These are phyloP conservation scores for Drosophila paramelanica DNA, from an alignment of 2,888 invertebrate genomes.

Conservation along the genomic window DNA sequence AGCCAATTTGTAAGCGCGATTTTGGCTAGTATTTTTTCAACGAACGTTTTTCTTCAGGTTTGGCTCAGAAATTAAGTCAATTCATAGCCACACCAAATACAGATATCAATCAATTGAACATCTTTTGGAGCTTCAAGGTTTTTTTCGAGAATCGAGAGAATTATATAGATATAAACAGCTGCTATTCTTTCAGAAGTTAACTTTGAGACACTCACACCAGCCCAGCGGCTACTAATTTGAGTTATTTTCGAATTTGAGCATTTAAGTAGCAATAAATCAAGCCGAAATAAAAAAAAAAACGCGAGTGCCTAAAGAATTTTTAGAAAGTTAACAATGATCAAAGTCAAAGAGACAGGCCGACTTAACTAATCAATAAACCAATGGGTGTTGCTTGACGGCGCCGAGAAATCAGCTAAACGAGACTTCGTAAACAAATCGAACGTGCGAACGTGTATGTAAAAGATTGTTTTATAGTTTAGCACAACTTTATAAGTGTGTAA, in stretches of 20 bases:
- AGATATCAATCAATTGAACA: conserved; percentile 51
- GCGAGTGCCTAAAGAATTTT: conserved; percentile 48
- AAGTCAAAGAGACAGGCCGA: conserved; percentile 28
- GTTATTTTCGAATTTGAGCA: conserved; percentile 43
- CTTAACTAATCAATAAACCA: conserved; percentile 50
- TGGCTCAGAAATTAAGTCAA: conserved; percentile 65
- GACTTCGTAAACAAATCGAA: background rate
- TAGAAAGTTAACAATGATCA: conserved; percentile 62
- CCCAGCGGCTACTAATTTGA: conserved; percentile 43
- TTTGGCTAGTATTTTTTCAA: conserved; percentile 28
- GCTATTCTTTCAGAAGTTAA: conserved; percentile 30
- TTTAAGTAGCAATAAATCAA: conserved; percentile 56
- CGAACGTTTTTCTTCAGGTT: conserved; percentile 47
- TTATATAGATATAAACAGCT: conserved; percentile 3
- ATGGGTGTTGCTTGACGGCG: conserved; percentile 38
- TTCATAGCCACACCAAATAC: conserved; percentile 53
- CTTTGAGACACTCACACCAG: conserved; percentile 24
- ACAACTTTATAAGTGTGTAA: too few species aligned
- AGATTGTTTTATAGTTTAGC: background rate
- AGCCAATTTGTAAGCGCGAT: conserved; percentile 63
- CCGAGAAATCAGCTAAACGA: conserved; percentile 24
- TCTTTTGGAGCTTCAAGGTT: conserved; percentile 25
- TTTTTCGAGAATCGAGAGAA: conserved; percentile 4
- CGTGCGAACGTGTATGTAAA: background rate
- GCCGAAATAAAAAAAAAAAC: conserved; percentile 26